These are phyloP conservation scores for Pagetopsis macropterus DNA, from an alignment of 2,797 vertebrate genomes.

Conservation along the genomic window DNA sequence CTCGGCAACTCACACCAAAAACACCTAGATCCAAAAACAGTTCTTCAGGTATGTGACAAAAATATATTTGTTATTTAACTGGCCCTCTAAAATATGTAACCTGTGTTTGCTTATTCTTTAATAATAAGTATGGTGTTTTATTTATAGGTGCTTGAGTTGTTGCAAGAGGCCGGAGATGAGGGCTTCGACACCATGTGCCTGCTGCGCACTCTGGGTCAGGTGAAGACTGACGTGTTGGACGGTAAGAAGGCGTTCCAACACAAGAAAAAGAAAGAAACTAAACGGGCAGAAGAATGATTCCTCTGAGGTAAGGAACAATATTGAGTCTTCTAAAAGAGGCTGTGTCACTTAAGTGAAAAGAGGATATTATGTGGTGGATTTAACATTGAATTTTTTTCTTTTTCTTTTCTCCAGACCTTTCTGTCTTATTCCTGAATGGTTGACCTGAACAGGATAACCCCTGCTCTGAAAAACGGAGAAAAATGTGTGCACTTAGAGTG, in stretches of 20 bases:
- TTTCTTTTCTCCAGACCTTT: slow-evolving; percentile 28
- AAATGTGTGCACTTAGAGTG: slow-evolving; percentile 23
- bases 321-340: neutral
- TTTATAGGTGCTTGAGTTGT: slow-evolving; percentile 88
- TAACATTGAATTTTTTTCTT: slow-evolving; percentile 18
- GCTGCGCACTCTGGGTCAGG: slow-evolving; percentile 88
- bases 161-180: slow-evolving; percentile 85
- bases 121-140: neutral
- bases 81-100: neutral
- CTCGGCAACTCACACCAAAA: too few relatives aligned
- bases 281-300: slow-evolving; percentile 44
- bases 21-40: too few relatives aligned
- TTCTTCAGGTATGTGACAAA: too few relatives aligned
- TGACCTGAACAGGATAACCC: slow-evolving; percentile 24
- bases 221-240: slow-evolving; percentile 90
- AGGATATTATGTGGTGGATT: slow-evolving; percentile 7
- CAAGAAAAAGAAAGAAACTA: slow-evolving; percentile 41
- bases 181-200: slow-evolving; percentile 89
- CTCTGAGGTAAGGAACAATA: slow-evolving; percentile 41
- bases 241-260: slow-evolving; percentile 71
- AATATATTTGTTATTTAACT: too few relatives aligned
- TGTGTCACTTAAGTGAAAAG: neutral
- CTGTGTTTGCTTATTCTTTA: neutral
- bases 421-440: slow-evolving; percentile 8
- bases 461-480: slow-evolving; percentile 32